Evolutionary conservation across 2,797 vertebrate species (phyloP).

Genomic region (Agapornis canus): DNA sequence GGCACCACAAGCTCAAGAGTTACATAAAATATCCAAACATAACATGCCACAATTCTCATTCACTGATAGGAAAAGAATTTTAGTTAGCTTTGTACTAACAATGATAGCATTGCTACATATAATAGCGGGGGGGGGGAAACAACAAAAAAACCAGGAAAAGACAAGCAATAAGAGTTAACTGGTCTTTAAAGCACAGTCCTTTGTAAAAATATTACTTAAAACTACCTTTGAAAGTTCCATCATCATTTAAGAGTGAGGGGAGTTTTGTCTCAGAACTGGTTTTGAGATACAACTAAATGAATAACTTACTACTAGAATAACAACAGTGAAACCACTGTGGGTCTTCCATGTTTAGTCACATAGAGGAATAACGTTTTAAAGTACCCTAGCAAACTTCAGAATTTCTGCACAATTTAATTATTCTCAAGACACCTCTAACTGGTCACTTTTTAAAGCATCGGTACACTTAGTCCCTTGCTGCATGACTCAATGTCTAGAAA

Average conservation of each 20-base stretch:
- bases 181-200: neutral
- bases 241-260: neutral
- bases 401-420: fast-evolving
- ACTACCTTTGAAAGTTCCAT: neutral
- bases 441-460: neutral
- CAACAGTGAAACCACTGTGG: neutral
- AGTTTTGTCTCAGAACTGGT: neutral
- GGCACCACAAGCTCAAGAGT: conserved; percentile 55
- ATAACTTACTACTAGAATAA: neutral
- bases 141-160: neutral
- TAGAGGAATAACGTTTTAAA: neutral
- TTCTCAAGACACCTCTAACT: neutral
- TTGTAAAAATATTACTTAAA: neutral
- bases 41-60: neutral
- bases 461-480: neutral
- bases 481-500: fast-evolving
- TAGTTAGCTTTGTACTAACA: conserved; percentile 1
- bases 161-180: neutral
- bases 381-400: neutral
- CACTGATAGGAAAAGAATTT: conserved; percentile 4
- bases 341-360: neutral
- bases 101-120: neutral
- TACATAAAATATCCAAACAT: conserved; percentile 24
- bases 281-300: neutral
- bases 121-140: neutral